Evolutionary conservation across 1,140 invertebrate genomes (phyloP).

Genomic region (Bicyclus anynana): DNA sequence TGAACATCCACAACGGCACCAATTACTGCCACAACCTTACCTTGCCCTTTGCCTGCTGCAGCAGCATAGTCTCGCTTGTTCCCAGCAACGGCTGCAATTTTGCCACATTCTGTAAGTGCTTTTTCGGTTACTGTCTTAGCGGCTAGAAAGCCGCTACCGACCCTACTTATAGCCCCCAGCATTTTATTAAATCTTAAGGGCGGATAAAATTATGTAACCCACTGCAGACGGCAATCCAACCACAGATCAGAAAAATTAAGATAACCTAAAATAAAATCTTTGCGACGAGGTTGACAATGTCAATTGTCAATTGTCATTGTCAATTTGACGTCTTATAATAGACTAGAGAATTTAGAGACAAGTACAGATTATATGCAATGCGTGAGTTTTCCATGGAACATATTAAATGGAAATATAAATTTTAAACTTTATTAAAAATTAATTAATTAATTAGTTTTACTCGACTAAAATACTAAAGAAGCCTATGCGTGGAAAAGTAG

Average conservation of each 20-base stretch:
- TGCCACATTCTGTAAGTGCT: slow-evolving; percentile 62
- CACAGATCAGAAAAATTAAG: slow-evolving; percentile 5
- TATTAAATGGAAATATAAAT: too few relatives aligned
- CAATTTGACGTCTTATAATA: too few relatives aligned
- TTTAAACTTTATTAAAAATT: too few relatives aligned
- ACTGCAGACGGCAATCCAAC: neutral
- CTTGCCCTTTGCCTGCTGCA: slow-evolving; percentile 74
- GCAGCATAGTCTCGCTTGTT: slow-evolving; percentile 68
- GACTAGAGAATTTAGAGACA: too few relatives aligned
- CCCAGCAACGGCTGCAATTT: slow-evolving; percentile 56
- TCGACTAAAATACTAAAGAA: too few relatives aligned
- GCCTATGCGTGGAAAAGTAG: too few relatives aligned
- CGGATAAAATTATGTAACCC: slow-evolving; percentile 64
- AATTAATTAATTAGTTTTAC: too few relatives aligned
- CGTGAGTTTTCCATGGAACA: too few relatives aligned
- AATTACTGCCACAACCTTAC: slow-evolving; percentile 96
- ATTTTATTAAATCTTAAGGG: slow-evolving; percentile 43
- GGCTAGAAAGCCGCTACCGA: slow-evolving; percentile 68
- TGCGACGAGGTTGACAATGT: too few relatives aligned
- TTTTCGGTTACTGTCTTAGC: slow-evolving; percentile 66
- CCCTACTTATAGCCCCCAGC: slow-evolving; percentile 71
- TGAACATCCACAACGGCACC: slow-evolving; percentile 99
- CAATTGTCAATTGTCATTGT: neutral
- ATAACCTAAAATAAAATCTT: neutral
- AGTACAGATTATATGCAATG: too few relatives aligned